A percentile compares a stretch with the other conserved stretches of the same genome.
phyloP scores from a whole-genome alignment of 2,888 invertebrate species.

The Mechanitis mazaeus region DNA sequence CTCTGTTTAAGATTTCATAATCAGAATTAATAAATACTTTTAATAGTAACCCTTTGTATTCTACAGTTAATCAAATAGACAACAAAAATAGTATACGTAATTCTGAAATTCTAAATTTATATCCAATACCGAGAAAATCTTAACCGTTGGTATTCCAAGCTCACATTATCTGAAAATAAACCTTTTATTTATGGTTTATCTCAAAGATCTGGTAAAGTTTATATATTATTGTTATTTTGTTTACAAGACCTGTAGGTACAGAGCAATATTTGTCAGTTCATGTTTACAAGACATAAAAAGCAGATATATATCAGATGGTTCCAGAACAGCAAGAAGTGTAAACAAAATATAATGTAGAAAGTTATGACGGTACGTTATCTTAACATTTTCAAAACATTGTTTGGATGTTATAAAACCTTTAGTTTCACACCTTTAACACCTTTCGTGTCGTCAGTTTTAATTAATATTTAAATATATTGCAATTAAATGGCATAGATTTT shows the following conservation, averaged over 20 bases:
- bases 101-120: background rate
- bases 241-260: constrained; percentile 22
- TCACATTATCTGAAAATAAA: constrained; percentile 13
- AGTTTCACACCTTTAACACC: background rate
- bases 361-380: constrained; percentile 12
- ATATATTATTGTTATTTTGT: constrained; percentile 17
- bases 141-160: background rate
- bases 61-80: too few species aligned
- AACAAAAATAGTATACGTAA: background rate
- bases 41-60: too few species aligned
- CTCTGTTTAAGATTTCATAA: background rate
- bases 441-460: too few species aligned
- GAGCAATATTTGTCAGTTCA: constrained; percentile 29
- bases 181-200: constrained; percentile 3
- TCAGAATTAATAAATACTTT: background rate
- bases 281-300: constrained; percentile 28
- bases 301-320: constrained; percentile 26
- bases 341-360: constrained; percentile 22
- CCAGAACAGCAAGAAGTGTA: constrained; percentile 20
- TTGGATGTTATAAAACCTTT: constrained; percentile 12
- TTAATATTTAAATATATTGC: too few species aligned
- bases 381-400: constrained; percentile 18
- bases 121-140: constrained; percentile 1
- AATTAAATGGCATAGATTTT: too few species aligned
- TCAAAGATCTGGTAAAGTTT: constrained; percentile 12